Percentiles rank a stretch among this genome's conserved stretches.
Conservation (phyloP, 2,888 invertebrate species). For the Sesamia inferens region DNA sequence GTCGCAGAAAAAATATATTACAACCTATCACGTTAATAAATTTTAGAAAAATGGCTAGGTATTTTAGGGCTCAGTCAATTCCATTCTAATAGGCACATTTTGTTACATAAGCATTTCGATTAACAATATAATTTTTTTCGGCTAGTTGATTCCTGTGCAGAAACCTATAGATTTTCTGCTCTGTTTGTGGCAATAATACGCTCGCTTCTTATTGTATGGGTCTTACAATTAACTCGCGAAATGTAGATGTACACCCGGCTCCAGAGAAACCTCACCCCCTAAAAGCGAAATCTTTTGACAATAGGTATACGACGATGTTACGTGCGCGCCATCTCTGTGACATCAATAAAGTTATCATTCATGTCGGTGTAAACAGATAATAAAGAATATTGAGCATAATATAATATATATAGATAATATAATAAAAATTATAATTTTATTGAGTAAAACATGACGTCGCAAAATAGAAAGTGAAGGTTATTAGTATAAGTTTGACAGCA, state of each 20-base stretch:
- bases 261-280: too few relatives aligned
- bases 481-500: too few relatives aligned
- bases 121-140: not conserved
- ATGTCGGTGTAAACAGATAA: too few relatives aligned
- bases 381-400: too few relatives aligned
- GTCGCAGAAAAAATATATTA: not conserved
- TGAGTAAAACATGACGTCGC: too few relatives aligned
- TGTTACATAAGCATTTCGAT: not conserved
- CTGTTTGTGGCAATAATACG: not conserved
- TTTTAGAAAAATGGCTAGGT: not conserved
- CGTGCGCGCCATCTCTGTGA: too few relatives aligned
- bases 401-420: too few relatives aligned
- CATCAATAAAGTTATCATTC: too few relatives aligned
- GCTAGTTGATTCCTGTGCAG: not conserved
- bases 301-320: too few relatives aligned
- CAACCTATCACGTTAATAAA: not conserved
- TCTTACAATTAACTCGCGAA: not conserved
- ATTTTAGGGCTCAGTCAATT: not conserved
- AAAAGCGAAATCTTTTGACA: too few relatives aligned
- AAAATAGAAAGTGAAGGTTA: too few relatives aligned
- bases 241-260: not conserved
- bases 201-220: not conserved
- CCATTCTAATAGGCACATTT: constrained; percentile 2
- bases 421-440: too few relatives aligned
- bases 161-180: not conserved